Conservation (phyloP, 1,140 invertebrate genomes). For the Chionoecetes opilio region DNA sequence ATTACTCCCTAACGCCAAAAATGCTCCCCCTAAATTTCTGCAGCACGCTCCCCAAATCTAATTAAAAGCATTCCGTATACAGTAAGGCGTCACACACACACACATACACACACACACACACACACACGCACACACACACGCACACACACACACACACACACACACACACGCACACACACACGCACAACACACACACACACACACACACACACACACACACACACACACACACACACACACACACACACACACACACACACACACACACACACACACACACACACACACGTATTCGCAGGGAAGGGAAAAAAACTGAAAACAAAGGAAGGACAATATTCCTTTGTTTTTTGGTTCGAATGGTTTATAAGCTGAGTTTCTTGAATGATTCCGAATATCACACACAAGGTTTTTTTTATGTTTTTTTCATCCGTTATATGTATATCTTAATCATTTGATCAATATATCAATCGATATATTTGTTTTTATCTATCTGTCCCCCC, state of each 20-base stretch:
- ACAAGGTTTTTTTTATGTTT: not conserved
- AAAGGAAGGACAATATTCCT: conserved; percentile 7
- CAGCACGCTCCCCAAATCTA: conserved; percentile 71
- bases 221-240: conserved; percentile 38
- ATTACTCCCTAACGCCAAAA: conserved; percentile 69
- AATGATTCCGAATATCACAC: not conserved
- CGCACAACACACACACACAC: conserved; percentile 13
- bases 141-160: conserved; percentile 33
- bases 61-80: conserved; percentile 69
- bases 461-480: no score
- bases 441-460: no score
- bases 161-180: conserved; percentile 19
- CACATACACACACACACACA: conserved; percentile 33
- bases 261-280: conserved; percentile 23
- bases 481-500: no score
- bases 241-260: conserved; percentile 38
- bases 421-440: not conserved
- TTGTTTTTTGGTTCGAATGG: not conserved
- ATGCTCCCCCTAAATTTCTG: conserved; percentile 73
- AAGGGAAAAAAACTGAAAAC: conserved; percentile 2
- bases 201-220: conserved; percentile 22
- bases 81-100: conserved; percentile 40
- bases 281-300: not conserved
- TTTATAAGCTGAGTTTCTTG: not conserved
- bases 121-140: conserved; percentile 31